Conservation (phyloP, 2,888 invertebrate genomes). For the Brachyopa scutellaris region DNA sequence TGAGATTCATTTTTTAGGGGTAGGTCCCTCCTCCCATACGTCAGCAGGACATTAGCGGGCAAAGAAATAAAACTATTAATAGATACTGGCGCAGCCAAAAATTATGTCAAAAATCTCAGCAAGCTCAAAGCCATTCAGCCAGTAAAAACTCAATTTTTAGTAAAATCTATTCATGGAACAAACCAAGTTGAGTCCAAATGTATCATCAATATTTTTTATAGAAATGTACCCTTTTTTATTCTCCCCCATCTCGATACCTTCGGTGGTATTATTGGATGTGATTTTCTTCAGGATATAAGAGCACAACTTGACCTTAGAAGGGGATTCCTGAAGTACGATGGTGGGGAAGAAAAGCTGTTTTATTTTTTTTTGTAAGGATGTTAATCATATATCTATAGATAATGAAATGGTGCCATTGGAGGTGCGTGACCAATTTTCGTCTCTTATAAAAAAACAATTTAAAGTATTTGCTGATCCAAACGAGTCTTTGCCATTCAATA, state of each 20-base stretch:
- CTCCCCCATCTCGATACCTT: slow-evolving; percentile 19
- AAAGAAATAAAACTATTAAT: too few relatives aligned
- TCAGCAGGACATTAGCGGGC: not conserved
- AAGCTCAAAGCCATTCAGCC: not conserved
- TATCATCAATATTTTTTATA: slow-evolving; percentile 8
- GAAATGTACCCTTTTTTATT: slow-evolving; percentile 13
- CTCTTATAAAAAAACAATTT: not conserved
- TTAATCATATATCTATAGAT: not conserved
- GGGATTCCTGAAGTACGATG: not conserved
- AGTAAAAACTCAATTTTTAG: not conserved
- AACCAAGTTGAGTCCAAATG: slow-evolving; percentile 4
- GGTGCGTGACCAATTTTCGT: not conserved
- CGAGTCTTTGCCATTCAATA: not conserved
- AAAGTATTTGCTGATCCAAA: not conserved
- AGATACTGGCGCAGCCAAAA: too few relatives aligned
- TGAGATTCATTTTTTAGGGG: slow-evolving; percentile 3
- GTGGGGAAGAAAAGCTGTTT: slow-evolving; percentile 3
- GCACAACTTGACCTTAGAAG: slow-evolving; percentile 22
- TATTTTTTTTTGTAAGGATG: not conserved
- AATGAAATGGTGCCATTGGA: not conserved
- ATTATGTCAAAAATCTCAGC: too few relatives aligned
- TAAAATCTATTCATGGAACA: slow-evolving; percentile 6
- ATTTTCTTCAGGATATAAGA: slow-evolving; percentile 15
- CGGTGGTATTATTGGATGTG: slow-evolving; percentile 10
- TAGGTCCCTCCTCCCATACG: slow-evolving; percentile 11